phyloP scores from a whole-genome alignment of 2,797 vertebrate species.

The Hemitrygon akajei region DNA sequence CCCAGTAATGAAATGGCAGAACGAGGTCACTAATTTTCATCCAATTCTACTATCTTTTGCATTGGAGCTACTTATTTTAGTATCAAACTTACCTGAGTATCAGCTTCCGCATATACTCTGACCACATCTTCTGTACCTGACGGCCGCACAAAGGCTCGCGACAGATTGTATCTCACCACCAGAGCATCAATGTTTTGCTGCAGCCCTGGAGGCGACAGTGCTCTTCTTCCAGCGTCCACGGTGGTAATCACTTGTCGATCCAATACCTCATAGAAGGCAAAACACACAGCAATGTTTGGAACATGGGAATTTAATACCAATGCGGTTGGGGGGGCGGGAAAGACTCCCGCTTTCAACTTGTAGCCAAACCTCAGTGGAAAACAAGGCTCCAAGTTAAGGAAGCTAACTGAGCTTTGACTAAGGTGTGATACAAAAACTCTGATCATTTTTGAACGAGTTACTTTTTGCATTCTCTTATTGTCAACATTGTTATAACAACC shows the following conservation, averaged over 20 bases:
- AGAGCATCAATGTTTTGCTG: constrained; percentile 76
- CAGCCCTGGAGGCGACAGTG: constrained; percentile 68
- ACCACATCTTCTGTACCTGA: constrained; percentile 90
- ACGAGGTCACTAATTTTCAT: neutral
- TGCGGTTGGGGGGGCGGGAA: no score
- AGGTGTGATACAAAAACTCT: neutral
- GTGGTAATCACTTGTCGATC: constrained; percentile 81
- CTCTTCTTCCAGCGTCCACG: constrained; percentile 74
- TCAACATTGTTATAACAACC: neutral
- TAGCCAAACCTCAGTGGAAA: neutral
- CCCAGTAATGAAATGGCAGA: neutral
- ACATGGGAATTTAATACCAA: neutral
- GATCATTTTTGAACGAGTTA: neutral
- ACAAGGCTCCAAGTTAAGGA: neutral
- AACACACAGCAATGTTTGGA: neutral
- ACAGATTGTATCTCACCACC: constrained; percentile 63
- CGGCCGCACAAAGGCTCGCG: constrained; percentile 82
- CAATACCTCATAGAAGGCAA: constrained; percentile 61
- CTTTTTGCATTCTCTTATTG: neutral
- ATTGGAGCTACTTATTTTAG: neutral
- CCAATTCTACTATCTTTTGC: neutral
- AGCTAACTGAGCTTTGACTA: neutral
- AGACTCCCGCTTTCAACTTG: neutral
- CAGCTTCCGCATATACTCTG: constrained; percentile 83
- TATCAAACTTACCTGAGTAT: constrained; percentile 78